Evolutionary conservation across 2,888 invertebrate genomes (phyloP), one percentile per base, ranked within the genome.

Genomic region (Petrophora chlorosata): DNA sequence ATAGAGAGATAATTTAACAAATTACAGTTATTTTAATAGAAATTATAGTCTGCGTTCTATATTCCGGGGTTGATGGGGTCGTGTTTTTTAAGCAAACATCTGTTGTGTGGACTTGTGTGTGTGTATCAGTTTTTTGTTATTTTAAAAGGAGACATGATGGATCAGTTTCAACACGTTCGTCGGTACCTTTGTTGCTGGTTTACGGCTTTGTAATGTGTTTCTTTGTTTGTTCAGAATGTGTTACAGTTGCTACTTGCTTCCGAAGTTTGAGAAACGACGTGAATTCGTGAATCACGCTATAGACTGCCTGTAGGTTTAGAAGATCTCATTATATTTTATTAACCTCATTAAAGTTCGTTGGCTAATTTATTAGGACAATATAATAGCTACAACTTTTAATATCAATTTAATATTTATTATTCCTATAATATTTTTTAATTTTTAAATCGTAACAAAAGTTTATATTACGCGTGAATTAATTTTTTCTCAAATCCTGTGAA

Each of bases 111-210:
- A n/a, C n/a, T n/a, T n/a, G n/a, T n/a, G n/a, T n/a, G n/a, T n/a
- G 80, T 82, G 76, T 70, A 76, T 78, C 79, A 82, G 82, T 85
- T 86, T 82, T 88, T 85, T 86, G 85, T 88, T 84, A 83, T 88
- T 87, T 86, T 81, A 86, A 86, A 89, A 87, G 80, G 85, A 86
- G 88, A 88, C 87, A 87, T 89, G 90, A 90, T 89, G 87, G 89
- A 90, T 90, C 88, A 89, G 90, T 89, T 89, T 89, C 89, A 89
- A 90, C 89, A 83, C 86, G 76, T 76, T 78, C 79, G 86, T 82
- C 89, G 89, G 89, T 76, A 68, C 79, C 86, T 89, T 89, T 89
- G 89, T 87, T 84, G 83, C 73, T 69, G 79, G 78, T 89, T 89
- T 89, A 89, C 83, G 82, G 86, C 82, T 85, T 83, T 80, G 89